Evolutionary conservation across 1,140 invertebrate genomes (phyloP), one percentile per base, ranked within the genome.

Genomic region (Frieseomelitta varia): DNA sequence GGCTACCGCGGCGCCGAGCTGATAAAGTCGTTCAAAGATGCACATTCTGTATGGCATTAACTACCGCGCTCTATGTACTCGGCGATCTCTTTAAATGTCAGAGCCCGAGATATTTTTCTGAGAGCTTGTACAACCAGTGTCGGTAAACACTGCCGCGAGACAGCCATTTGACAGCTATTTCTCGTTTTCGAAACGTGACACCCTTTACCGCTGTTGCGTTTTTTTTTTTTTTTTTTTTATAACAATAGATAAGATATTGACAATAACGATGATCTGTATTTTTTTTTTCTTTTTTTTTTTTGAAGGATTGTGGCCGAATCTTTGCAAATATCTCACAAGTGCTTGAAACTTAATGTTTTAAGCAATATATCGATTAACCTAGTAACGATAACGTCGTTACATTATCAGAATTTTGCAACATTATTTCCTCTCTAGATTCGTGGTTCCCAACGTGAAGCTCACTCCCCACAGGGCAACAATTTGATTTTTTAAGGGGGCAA

Each of bases 11-110:
- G 76, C 77, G 82, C 58, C 69, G 58, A 80, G 74, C 68, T 78
- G 83, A 84, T 84, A 84, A 84, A 80, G 68, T 84, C 69, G 68
- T 84, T 84, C 83, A 68, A 84, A 84, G 83, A 80, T 79, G 77
- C 82, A 34, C 77, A 73, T 68, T 74, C 69, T 80, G 17, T 51
- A 47, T 21, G 14, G 34, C 69, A 72, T 67, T 39, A 84, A 80
- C 78, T 71, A 56, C 47, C 19, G 51, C 58, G 24, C 12, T 27
- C n/a, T n/a, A 65, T 58, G 30, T 30, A 69, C 58, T 34, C 30
- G 21, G 0, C 11, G 30, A 67, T 24, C 19, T 10, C 2, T 53
- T 12, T 56, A n/a, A 27, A n/a, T 19, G 21, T 27, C 21, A 24
- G 34, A 47, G 39, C 30, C 47, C 6, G 11, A 69, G 21, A 39